These are phyloP conservation scores for Plebejus melissa DNA, from an alignment of 2,888 invertebrate genomes.

Conservation along the genomic window DNA sequence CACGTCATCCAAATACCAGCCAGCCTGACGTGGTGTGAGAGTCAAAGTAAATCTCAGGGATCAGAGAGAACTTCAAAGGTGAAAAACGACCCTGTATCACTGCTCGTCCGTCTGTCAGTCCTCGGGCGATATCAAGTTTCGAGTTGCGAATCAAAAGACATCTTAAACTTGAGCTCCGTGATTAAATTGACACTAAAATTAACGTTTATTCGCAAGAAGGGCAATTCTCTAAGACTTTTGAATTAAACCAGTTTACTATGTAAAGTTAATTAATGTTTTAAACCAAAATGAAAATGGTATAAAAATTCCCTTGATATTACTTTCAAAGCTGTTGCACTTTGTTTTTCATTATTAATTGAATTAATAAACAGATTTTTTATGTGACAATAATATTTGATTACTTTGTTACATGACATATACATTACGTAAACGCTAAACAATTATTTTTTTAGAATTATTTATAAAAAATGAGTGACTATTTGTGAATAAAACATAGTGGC, in stretches of 20 bases:
- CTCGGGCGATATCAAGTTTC: constrained; percentile 5
- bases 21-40: neutral
- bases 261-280: too few relatives aligned
- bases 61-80: constrained; percentile 10
- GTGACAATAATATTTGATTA: too few relatives aligned
- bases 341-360: too few relatives aligned
- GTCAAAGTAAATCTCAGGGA: neutral
- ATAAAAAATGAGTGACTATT: too few relatives aligned
- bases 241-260: neutral
- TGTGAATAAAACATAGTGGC: too few relatives aligned
- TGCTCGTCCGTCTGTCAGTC: constrained; percentile 1
- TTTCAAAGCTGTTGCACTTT: too few relatives aligned
- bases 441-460: too few relatives aligned
- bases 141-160: constrained; percentile 6
- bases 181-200: constrained; percentile 7
- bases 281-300: too few relatives aligned
- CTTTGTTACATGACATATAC: too few relatives aligned
- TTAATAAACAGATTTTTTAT: too few relatives aligned
- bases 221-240: neutral
- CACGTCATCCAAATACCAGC: neutral
- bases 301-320: too few relatives aligned
- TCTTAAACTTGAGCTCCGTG: neutral
- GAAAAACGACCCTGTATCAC: constrained; percentile 7
- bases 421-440: too few relatives aligned
- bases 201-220: neutral